These are phyloP conservation scores for Spodoptera littoralis DNA, from an alignment of 2,888 invertebrate species.

Conservation along the genomic window DNA sequence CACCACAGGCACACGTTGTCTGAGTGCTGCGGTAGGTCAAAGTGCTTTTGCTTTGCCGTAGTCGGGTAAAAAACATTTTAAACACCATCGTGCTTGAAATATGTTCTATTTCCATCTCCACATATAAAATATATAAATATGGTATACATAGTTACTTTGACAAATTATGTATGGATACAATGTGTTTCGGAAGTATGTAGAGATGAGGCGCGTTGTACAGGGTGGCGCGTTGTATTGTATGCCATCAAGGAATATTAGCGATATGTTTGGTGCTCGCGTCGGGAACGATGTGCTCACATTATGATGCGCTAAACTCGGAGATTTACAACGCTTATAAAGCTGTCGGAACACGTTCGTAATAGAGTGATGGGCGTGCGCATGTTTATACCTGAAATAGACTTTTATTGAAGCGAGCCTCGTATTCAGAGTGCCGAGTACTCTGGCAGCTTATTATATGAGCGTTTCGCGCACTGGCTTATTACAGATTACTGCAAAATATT, in stretches of 20 bases:
- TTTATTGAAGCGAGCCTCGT: constrained; percentile 9
- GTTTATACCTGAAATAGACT: constrained; percentile 14
- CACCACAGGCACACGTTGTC: no score
- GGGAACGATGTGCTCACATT: constrained; percentile 28
- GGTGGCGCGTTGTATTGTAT: not conserved
- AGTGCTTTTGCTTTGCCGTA: no score
- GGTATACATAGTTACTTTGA: no score
- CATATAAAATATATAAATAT: no score
- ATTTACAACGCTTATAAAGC: constrained; percentile 40
- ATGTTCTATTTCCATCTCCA: no score
- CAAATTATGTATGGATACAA: no score
- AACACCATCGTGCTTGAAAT: no score
- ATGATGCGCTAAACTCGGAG: constrained; percentile 18
- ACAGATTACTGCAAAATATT: no score
- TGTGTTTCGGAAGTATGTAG: no score
- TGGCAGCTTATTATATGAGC: not conserved
- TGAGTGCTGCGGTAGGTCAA: no score
- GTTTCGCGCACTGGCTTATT: not conserved
- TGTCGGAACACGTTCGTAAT: constrained; percentile 24
- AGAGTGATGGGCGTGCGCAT: constrained; percentile 1
- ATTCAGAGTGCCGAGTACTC: constrained; percentile 3
- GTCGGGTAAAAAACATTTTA: no score
- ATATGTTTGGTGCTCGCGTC: constrained; percentile 4
- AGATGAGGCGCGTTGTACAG: no score
- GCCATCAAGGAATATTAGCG: constrained; percentile 23